Evolutionary conservation across 2,797 vertebrate genomes (phyloP), one percentile per base, ranked within the genome.

Genomic region (Fratercula arctica): DNA sequence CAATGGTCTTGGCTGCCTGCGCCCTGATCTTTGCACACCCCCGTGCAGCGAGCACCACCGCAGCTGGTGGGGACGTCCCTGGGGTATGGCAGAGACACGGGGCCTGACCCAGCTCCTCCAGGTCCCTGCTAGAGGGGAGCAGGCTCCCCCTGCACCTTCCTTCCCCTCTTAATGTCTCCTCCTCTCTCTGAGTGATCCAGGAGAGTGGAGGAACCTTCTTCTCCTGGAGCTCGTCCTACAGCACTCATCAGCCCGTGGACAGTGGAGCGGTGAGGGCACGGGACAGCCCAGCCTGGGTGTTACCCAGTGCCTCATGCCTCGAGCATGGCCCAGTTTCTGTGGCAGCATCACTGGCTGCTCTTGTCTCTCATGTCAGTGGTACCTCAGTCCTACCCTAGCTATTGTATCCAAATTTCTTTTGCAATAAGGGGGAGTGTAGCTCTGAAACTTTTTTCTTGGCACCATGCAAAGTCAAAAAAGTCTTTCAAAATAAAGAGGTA

Each of bases 11-110:
- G 0, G 28, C 53, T 56, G 43, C 8, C 37, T 39, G 41, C 1
- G 0, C 41, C 63, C 31, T 35, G 26, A 25, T 51, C 56, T 28
- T n/a, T 29, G 50, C 35, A 16, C 21, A 45, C 35, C n/a, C 16
- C 13, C 2, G 0, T 16, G 54, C 70, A 33, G 45, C 0, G 0
- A 43, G 6, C n/a, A 9, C 7, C 16, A 5, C 31, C 8, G 0
- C 3, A 31, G 51, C 16, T 60, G 16, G 9, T 29, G n/a, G 50
- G 43, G 41, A 56, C 1, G 3, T 57, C 31, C 13, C 17, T 45
- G 70, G 31, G 9, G 4, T 29, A 10, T 24, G 26, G 9, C 39
- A 67, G 68, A 69, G 31, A 56, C n/a, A 11, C 0, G 1, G 23
- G 10, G 8, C 26, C 43, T 46, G 37, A 23, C 17, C 8, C 33